phyloP scores from a whole-genome alignment of 1,140 invertebrate species.

The Dreissena rostriformis region DNA sequence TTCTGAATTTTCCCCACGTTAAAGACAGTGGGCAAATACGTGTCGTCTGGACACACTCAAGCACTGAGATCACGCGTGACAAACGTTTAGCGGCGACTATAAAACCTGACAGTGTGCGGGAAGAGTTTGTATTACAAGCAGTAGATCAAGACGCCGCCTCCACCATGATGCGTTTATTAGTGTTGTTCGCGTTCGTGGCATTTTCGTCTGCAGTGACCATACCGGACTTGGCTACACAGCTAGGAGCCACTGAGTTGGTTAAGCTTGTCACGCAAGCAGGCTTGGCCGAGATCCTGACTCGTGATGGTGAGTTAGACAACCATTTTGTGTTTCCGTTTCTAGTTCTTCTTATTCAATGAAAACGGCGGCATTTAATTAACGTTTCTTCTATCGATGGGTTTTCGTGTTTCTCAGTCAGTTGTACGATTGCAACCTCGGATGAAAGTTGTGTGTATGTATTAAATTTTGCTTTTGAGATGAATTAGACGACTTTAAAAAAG shows the following conservation, averaged over 20 bases:
- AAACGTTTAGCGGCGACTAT: too few species aligned
- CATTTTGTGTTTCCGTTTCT: background rate
- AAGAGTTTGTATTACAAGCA: too few species aligned
- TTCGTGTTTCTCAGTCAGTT: background rate
- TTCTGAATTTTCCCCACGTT: too few species aligned
- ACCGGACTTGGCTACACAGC: conserved; percentile 51
- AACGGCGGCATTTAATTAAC: background rate
- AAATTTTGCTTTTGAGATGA: background rate
- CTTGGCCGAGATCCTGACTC: conserved; percentile 48
- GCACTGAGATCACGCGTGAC: too few species aligned
- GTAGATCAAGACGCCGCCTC: too few species aligned
- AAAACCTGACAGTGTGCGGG: too few species aligned
- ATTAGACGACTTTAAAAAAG: too few species aligned
- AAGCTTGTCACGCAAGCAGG: conserved; percentile 58
- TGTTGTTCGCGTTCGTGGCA: conserved; percentile 2
- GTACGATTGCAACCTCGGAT: background rate
- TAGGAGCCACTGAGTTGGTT: conserved; percentile 63
- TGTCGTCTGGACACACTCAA: too few species aligned
- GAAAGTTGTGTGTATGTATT: too few species aligned
- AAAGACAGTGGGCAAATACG: too few species aligned
- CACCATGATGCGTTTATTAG: background rate
- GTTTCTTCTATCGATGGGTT: background rate
- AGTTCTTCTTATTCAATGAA: background rate
- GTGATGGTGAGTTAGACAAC: conserved; percentile 37
- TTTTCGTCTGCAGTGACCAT: conserved; percentile 38